Evolutionary conservation across 2,113 vertebrate species (phyloP), one percentile per base, ranked within the genome.

Genomic region (Climacteris rufus): DNA sequence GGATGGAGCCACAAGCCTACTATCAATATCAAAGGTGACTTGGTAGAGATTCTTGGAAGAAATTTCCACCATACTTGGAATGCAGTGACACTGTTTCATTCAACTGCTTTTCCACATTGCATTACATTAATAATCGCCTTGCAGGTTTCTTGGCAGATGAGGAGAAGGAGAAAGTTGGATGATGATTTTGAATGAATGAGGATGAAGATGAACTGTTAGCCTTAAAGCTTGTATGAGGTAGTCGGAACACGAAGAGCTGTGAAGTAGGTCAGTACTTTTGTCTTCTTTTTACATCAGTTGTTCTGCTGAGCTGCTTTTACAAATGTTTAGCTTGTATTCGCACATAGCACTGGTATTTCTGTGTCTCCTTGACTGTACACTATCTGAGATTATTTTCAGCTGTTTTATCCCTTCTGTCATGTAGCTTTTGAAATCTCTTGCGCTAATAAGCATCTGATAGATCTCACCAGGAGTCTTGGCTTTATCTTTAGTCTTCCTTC

Each of bases 381-480:
- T 80, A 83, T 64, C 40, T 53, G 60, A 82, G 52, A 84, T 89
- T 82, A 71, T 95, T 83, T 94, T 96, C 71, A 89, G 70, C 70
- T 95, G 45, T 91, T 88, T 90, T 95, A 88, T 87, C 90, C 90
- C 83, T 96, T 96, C 93, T 94, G 93, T 95, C 74, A 79, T 85
- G 82, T 87, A 90, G 70, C 53, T 94, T 94, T 95, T 76, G 71
- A 93, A 93, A 92, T 94, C 57, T 90, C 83, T 77, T 80, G 69
- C 0, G 18, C 83, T 94, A 96, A 95, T 96, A 95, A 96, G 84
- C 91, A 95, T 94, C 95, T 95, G 89, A 91, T 94, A 88, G 63
- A 91, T 94, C 96, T 95, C 95, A 94, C 89, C 95, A 96, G 95
- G 92, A 92, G 86, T 92, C 96, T 91, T 97, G 95, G 96, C 94